A percentile compares a stretch with the other conserved stretches of the same genome.
These are phyloP conservation scores for Heloderma charlesbogerti DNA, from an alignment of 2,113 vertebrate species.

Conservation along the genomic window DNA sequence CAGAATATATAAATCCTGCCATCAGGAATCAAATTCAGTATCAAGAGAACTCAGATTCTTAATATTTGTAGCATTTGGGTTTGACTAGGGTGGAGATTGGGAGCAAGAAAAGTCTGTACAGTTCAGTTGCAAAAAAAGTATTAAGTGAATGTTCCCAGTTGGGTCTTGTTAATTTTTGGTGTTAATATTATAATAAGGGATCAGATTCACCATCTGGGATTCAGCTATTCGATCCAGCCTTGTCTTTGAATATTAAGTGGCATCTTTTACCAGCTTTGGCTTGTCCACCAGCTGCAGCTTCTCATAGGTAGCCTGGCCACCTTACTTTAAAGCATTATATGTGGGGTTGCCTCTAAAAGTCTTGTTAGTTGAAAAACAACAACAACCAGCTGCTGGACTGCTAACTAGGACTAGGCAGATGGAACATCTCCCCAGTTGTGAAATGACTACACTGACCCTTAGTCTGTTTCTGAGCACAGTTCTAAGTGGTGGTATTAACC, in stretches of 20 bases:
- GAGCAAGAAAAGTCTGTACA: not conserved
- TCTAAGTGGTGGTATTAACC: too few species aligned
- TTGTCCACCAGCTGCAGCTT: not conserved
- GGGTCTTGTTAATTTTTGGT: too few species aligned
- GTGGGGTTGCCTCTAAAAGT: too few species aligned
- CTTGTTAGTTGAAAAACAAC: too few species aligned
- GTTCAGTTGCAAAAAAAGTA: not conserved
- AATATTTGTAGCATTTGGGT: not conserved
- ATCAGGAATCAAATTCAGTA: not conserved
- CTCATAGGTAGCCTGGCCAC: too few species aligned
- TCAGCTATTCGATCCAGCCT: not conserved
- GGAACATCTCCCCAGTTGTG: too few species aligned
- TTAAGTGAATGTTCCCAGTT: not conserved
- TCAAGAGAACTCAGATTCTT: not conserved
- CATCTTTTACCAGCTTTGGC: not conserved
- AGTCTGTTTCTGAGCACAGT: too few species aligned
- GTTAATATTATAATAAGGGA: not conserved
- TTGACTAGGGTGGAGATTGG: not conserved
- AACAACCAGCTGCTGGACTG: too few species aligned
- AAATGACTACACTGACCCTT: too few species aligned
- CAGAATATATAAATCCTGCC: not conserved
- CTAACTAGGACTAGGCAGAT: too few species aligned
- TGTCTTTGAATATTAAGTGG: too few species aligned
- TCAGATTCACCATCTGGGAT: not conserved
- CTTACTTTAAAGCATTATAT: too few species aligned